Percentiles rank a stretch among this genome's conserved stretches.
These are phyloP conservation scores for Andricus grossulariae DNA, from an alignment of 1,140 invertebrate genomes.

Conservation along the genomic window DNA sequence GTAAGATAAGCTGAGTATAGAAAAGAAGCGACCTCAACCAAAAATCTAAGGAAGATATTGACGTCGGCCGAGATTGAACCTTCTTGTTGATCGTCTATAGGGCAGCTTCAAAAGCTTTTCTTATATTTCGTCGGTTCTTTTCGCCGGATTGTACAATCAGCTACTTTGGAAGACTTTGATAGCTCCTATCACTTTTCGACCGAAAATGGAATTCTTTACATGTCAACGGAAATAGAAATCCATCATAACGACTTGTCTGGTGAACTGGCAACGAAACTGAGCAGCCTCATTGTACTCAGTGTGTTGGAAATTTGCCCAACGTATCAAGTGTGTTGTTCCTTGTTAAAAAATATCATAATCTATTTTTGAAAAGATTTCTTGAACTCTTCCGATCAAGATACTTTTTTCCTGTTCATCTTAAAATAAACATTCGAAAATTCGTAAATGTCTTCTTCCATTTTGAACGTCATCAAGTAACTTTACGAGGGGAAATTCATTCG, in stretches of 20 bases:
- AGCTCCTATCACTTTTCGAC: constrained; percentile 24
- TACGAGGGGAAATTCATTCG: too few species aligned
- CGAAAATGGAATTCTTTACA: constrained; percentile 21
- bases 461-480: too few species aligned
- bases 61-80: neutral
- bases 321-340: neutral
- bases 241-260: constrained; percentile 18
- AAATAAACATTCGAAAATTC: too few species aligned
- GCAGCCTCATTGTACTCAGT: neutral
- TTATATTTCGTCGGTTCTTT: constrained; percentile 3
- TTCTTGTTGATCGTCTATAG: constrained; percentile 4
- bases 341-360: neutral
- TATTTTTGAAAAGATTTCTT: too few species aligned
- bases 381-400: too few species aligned
- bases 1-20: neutral
- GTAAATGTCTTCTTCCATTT: too few species aligned
- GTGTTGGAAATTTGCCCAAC: constrained; percentile 22
- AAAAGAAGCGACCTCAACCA: neutral
- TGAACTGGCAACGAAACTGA: constrained; percentile 16
- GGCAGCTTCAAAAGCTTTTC: neutral
- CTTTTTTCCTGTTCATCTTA: too few species aligned
- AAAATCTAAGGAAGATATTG: constrained; percentile 17
- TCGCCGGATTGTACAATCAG: constrained; percentile 9
- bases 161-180: constrained; percentile 20
- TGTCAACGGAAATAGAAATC: constrained; percentile 24